Base-by-base conservation (phyloP, 2,797 vertebrate species). In the Xiphorhynchus erythropygius region DNA sequence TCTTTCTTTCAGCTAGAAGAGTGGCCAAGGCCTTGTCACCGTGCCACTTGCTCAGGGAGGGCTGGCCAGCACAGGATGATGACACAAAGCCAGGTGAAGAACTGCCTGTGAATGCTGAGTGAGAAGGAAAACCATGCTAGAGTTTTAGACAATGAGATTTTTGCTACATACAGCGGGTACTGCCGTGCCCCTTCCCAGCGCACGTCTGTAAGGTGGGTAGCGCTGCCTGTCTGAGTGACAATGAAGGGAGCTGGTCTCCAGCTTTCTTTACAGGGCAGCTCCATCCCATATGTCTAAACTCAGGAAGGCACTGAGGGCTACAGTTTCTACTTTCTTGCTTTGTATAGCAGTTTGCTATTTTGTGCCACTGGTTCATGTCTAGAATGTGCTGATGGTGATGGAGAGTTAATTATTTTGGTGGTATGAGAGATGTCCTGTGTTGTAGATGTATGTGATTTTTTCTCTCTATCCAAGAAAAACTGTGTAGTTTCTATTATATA, bases 181-280 rank as follows among this genome's bases (percentile, higher is more conserved):
- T 93, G 18, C 17, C 22, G 21, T 42, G 30, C 9, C 21, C n/a
- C 9, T 55, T 79, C 37, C 33, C 73, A 55, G 11, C 0, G 0
- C 11, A 15, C 11, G 7, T 46, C 25, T 33, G 7, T 3, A 0
- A 30, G 21, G 23, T 0, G 3, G 7, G 24, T 11, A 69, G 17
- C 9, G 7, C 33, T 87, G 32, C 9, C 49, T 35, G 13, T 5
- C n/a, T 35, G 13, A 22, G 5, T 33, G 27, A 19, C 17, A 35
- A 16, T 17, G 42, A 59, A 23, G 2, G 9, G 41, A 9, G 18
- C 12, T 74, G 24, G 9, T 77, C 7, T 90, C 46, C 41, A 76
- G 28, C 13, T 22, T 65, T 69, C 23, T 41, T 28, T 53, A 37
- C 19, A 39, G 25, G 17, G 8, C 49, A 32, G 1, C 1, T 71